Base-by-base conservation (phyloP, 2,888 invertebrate genomes). In the Cabera pusaria region DNA sequence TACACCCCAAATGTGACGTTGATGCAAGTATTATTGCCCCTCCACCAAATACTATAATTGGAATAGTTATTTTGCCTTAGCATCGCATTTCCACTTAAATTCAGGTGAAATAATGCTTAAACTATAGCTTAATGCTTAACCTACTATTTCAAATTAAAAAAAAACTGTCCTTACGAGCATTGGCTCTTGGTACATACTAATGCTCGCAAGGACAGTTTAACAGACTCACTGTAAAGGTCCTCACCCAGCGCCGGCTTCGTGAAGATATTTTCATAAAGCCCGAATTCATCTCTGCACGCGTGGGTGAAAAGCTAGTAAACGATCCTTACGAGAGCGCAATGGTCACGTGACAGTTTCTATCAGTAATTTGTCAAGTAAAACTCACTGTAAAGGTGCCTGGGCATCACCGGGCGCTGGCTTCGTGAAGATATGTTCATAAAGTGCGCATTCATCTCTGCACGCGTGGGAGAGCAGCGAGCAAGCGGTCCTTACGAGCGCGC, bases 271-370 rank as follows among this genome's bases (percentile, higher is more conserved):
- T 93, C 92, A 74, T 95, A 99, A 1, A 99, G 90, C 49, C 96
- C 93, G 60, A 96, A 94, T 75, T 99, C 99, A 79, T 99, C 99
- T 56, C 97, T 94, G 52, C 97, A 98, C 0, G 98, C 94, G 73
- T 98, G 97, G 17, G 98, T 93, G 17, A 98, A 90, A 67, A 98
- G 94, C 5, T 97, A 94, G 78, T 97, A 97, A 0, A 97, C 95
- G 53, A 96, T 94, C 20, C 98, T 91, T 49, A 96, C 93, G 26
- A 97, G 83, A 9, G 96, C 92, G 80, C 97, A 97, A 51, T 94
- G 64, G 94, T 95, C 41, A 91, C 92, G 92, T 44, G 91, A 90
- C 64, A 92, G 91, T 27, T 46, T 92, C n/a, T n/a, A n/a, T n/a
- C n/a, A n/a, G n/a, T n/a, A n/a, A n/a, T n/a, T n/a, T n/a, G n/a